These are phyloP conservation scores for Syrrhaptes paradoxus DNA, from an alignment of 2,113 vertebrate species.

Conservation along the genomic window DNA sequence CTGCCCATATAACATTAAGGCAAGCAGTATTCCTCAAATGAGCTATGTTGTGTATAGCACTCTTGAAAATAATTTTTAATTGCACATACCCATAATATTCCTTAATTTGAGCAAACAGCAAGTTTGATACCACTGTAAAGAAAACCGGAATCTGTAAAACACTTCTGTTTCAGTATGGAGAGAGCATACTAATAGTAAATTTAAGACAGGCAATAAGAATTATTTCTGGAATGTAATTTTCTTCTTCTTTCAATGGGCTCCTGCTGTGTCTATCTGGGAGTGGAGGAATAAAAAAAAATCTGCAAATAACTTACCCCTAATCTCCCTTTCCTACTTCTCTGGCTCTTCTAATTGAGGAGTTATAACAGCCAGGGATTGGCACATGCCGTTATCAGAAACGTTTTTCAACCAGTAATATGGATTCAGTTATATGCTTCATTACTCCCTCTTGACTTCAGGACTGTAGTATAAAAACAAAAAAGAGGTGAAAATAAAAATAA, in stretches of 20 bases:
- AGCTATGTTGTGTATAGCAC: neutral
- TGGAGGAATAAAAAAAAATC: neutral
- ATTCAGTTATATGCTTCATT: neutral
- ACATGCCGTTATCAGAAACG: neutral
- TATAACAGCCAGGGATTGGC: neutral
- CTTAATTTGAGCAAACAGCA: slow-evolving; percentile 3
- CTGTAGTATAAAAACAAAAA: neutral
- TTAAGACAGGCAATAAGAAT: neutral
- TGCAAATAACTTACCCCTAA: neutral
- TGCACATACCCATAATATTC: neutral
- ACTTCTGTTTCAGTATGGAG: neutral
- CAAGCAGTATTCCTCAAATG: neutral
- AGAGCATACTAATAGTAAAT: neutral
- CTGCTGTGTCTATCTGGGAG: neutral
- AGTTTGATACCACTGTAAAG: neutral
- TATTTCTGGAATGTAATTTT: neutral
- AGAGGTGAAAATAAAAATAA: neutral
- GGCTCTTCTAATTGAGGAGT: neutral
- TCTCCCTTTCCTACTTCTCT: neutral
- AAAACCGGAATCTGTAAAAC: neutral
- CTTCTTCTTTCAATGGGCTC: neutral
- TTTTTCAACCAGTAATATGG: neutral
- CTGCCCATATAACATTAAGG: neutral
- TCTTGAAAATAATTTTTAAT: neutral
- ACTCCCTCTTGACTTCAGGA: neutral